phyloP scores from a whole-genome alignment of 2,113 vertebrate species.

The Dicrurus megarhynchus region DNA sequence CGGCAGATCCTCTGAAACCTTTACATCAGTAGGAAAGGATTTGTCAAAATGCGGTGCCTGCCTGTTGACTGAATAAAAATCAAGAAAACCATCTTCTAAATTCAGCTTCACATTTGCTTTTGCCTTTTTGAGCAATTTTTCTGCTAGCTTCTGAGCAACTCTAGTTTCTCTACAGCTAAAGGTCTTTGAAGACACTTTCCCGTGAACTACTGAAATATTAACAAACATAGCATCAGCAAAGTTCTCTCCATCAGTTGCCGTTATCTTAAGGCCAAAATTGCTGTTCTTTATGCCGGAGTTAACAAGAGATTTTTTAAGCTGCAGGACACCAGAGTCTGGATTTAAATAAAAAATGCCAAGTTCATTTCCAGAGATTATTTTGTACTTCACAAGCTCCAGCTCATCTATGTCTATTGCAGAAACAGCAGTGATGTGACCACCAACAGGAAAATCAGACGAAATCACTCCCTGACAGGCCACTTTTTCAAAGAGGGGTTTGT shows the following conservation, averaged over 20 bases:
- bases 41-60: conserved; percentile 93
- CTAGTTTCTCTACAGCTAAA: conserved; percentile 93
- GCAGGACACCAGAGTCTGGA: conserved; percentile 92
- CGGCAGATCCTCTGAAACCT: conserved; percentile 85
- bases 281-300: conserved; percentile 81
- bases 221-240: conserved; percentile 94
- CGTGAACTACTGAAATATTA: conserved; percentile 90
- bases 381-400: conserved; percentile 93
- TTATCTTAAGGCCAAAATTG: conserved; percentile 89
- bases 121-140: conserved; percentile 93
- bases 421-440: conserved; percentile 90
- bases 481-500: conserved; percentile 94
- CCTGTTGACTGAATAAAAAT: conserved; percentile 92
- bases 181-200: conserved; percentile 83
- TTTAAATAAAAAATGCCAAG: conserved; percentile 91
- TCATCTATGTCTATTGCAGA: conserved; percentile 97
- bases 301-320: conserved; percentile 82
- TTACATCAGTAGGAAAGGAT: conserved; percentile 87
- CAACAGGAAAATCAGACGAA: conserved; percentile 86
- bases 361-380: conserved; percentile 94
- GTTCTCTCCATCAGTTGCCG: conserved; percentile 94
- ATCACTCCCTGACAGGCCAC: conserved; percentile 91
- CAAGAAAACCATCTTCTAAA: conserved; percentile 91
- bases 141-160: conserved; percentile 92
- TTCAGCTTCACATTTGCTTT: conserved; percentile 87